These are phyloP conservation scores for Haliaeetus leucogaster DNA, from an alignment of 2,113 vertebrate species.

Conservation along the genomic window DNA sequence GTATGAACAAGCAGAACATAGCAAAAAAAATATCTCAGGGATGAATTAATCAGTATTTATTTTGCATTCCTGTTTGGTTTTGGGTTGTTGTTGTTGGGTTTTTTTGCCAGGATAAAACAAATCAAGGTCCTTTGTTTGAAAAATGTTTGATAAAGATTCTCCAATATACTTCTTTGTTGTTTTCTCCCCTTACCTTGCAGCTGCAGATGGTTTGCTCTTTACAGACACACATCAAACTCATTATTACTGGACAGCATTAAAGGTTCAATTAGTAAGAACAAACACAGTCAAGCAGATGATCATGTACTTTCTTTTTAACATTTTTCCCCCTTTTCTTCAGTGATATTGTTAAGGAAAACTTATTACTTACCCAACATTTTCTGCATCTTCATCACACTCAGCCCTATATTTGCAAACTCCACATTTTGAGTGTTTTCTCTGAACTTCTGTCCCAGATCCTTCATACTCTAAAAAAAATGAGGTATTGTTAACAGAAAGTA, in stretches of 20 bases:
- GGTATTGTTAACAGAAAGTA: slow-evolving; percentile 9
- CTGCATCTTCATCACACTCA: slow-evolving; percentile 93
- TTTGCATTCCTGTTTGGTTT: not conserved
- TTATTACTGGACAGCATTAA: not conserved
- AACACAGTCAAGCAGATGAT: not conserved
- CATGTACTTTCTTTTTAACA: not conserved
- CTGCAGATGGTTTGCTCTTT: not conserved
- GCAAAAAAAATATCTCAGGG: not conserved
- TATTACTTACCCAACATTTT: slow-evolving; percentile 89
- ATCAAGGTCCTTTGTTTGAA: not conserved
- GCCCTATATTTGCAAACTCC: slow-evolving; percentile 93
- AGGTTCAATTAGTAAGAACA: not conserved
- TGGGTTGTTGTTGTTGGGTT: accelerated
- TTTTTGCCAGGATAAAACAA: not conserved
- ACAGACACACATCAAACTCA: not conserved
- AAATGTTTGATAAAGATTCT: not conserved
- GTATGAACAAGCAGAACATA: not conserved
- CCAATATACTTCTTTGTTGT: not conserved
- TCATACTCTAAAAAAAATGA: slow-evolving; percentile 82
- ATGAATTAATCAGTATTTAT: not conserved
- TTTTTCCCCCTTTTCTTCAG: not conserved
- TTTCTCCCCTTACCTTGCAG: not conserved
- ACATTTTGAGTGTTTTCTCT: slow-evolving; percentile 91
- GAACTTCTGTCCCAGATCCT: slow-evolving; percentile 85
- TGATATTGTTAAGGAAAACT: not conserved